A percentile compares a stretch with the other conserved stretches of the same genome.
Evolutionary conservation across 1,140 invertebrate species (phyloP).

Genomic region (Leptoteleia sp.): DNA sequence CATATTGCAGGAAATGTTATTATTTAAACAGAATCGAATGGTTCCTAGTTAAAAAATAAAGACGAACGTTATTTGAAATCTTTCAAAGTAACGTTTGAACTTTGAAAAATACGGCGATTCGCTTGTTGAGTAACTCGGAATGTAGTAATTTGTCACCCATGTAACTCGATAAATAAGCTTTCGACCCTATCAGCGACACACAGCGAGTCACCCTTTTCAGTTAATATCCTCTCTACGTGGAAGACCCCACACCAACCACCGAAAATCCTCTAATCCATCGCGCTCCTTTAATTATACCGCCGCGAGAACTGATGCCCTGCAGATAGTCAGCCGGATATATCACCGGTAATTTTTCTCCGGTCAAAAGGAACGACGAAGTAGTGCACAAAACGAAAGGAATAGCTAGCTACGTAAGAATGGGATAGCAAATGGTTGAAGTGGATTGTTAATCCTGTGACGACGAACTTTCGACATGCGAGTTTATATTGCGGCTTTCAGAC

Average conservation of each 20-base stretch:
- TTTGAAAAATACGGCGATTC: conserved; percentile 22
- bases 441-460: conserved; percentile 59
- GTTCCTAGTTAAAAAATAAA: too few relatives aligned
- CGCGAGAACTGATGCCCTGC: conserved; percentile 63
- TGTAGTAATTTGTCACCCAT: conserved; percentile 52
- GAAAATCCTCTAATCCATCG: conserved; percentile 68
- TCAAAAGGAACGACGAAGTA: conserved; percentile 27
- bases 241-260: conserved; percentile 41
- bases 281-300: conserved; percentile 69
- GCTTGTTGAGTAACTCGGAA: conserved; percentile 14
- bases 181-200: conserved; percentile 57
- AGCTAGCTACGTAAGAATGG: conserved; percentile 15
- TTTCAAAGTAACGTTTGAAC: not conserved
- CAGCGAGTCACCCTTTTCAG: conserved; percentile 49
- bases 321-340: conserved; percentile 67
- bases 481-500: conserved; percentile 40
- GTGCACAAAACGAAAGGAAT: conserved; percentile 26
- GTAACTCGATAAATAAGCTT: conserved; percentile 64
- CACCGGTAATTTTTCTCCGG: conserved; percentile 62
- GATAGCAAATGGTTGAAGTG: conserved; percentile 17
- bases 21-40: too few relatives aligned
- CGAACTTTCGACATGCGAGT: conserved; percentile 54
- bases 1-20: too few relatives aligned
- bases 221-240: conserved; percentile 57
- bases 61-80: not conserved